A percentile compares a stretch with the other conserved stretches of the same genome.
Evolutionary conservation across 2,888 invertebrate species (phyloP).

Genomic region (Eupithecia tripunctaria): DNA sequence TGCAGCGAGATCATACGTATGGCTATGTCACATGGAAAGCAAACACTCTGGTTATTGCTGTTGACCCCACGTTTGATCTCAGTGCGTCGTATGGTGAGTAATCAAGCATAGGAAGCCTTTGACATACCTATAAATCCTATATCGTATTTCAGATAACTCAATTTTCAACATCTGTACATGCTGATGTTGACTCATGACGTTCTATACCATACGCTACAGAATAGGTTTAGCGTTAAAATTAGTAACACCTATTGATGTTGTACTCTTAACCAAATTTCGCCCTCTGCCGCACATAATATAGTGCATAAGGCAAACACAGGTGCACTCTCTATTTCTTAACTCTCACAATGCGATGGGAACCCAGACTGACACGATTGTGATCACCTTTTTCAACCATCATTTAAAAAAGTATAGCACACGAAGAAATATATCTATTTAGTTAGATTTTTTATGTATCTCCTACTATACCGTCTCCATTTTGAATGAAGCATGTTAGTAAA

Average conservation of each 20-base stretch:
- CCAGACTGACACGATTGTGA: background rate
- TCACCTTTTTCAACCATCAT: background rate
- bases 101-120: background rate
- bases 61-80: conserved; percentile 5
- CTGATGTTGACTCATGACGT: no score
- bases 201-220: background rate
- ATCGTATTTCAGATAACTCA: background rate
- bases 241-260: background rate
- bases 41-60: background rate
- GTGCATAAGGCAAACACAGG: no score
- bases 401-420: background rate
- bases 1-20: background rate
- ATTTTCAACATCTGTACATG: no score
- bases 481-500: no score
- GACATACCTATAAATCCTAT: background rate
- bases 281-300: no score
- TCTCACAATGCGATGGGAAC: no score
- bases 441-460: background rate
- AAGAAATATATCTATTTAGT: background rate
- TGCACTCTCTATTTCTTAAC: no score
- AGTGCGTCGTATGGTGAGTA: background rate
- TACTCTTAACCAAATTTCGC: no score
- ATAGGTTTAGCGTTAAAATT: background rate
- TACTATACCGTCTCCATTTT: no score
- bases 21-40: background rate